Evolutionary conservation across 2,888 invertebrate species (phyloP), one percentile per base, ranked within the genome.

Genomic region (Entomobrya proxima): DNA sequence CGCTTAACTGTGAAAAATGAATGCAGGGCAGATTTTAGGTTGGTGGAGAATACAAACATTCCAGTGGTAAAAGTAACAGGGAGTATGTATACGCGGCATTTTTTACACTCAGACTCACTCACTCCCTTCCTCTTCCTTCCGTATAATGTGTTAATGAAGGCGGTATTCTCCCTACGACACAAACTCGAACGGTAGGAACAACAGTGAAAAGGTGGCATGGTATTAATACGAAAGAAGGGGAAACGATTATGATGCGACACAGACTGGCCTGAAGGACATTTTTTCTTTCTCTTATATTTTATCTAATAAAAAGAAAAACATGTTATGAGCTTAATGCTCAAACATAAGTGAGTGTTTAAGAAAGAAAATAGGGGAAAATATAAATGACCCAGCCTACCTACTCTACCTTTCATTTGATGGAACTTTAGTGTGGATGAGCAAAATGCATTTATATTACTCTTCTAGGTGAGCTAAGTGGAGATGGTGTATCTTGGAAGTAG

Each of bases 1-100:
- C 55, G 52, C 61, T 83, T 69, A 85, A 50, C 84, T 58, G 52
- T 78, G 78, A 61, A 85, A 84, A 85, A 85, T 74, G 78, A 64
- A 64, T 27, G 13, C 74, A 83, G 24, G 40, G 52, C 18, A 27
- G 44, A 64, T 27, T 58, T 32, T 35, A 15, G n/a, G n/a, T 21
- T 67, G 27, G 75, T 18, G 13, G 37, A 6, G 18, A 37, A 37
- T 37, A 9, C 18, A 24, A 69, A 40, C 40, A 1, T 35, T 69
- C 21, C n/a, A 18, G 7, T 6, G 2, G 74, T 47, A 74, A 50
- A 50, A 47, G 27, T 24, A 47, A 24, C 21, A 18, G 30, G n/a
- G 24, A 77, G 47, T 47, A 13, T 24, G 32, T 24, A 32, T 11
- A 50, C 5, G 24, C 21, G n/a, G n/a, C n/a, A n/a, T 27, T 64